These are phyloP conservation scores for Luffia ferchaultella DNA, from an alignment of 2,888 invertebrate genomes.

Conservation along the genomic window DNA sequence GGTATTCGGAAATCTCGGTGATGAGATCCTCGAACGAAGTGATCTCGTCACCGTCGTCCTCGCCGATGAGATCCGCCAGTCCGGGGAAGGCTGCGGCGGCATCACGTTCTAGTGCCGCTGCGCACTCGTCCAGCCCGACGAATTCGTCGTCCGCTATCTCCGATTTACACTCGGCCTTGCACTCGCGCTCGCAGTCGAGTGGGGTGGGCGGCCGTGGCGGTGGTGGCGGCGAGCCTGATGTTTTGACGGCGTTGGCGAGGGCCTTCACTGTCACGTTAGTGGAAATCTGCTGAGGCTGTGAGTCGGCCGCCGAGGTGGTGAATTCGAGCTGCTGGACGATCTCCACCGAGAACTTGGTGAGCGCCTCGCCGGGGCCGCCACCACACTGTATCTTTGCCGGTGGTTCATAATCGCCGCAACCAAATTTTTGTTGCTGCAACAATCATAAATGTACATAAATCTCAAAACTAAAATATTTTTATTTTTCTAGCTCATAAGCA, in stretches of 20 bases:
- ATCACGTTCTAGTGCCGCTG: slow-evolving; percentile 86
- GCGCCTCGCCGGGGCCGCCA: slow-evolving; percentile 52
- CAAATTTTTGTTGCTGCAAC: slow-evolving; percentile 85
- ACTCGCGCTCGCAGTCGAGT: slow-evolving; percentile 84
- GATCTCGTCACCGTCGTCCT: slow-evolving; percentile 82
- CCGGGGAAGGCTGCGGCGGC: slow-evolving; percentile 80
- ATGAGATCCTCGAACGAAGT: slow-evolving; percentile 86
- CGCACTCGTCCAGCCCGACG: slow-evolving; percentile 85
- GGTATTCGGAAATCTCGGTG: slow-evolving; percentile 85
- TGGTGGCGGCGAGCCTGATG: slow-evolving; percentile 48
- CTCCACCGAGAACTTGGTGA: slow-evolving; percentile 86
- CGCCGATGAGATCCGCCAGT: slow-evolving; percentile 82
- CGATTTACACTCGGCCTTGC: slow-evolving; percentile 80
- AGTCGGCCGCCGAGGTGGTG: slow-evolving; percentile 86
- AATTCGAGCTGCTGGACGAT: slow-evolving; percentile 93
- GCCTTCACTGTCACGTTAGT: slow-evolving; percentile 91
- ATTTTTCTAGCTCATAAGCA: no score
- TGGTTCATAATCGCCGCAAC: slow-evolving; percentile 77
- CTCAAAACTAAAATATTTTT: no score
- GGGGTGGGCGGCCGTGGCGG: slow-evolving; percentile 76
- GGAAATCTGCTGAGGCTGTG: slow-evolving; percentile 88
- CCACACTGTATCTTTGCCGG: slow-evolving; percentile 75
- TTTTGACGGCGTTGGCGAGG: slow-evolving; percentile 57
- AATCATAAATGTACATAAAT: slow-evolving; percentile 20
- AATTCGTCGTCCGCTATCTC: slow-evolving; percentile 84